Evolutionary conservation across 2,888 invertebrate genomes (phyloP), one percentile per base, ranked within the genome.

Genomic region (Trachelus iudaicus): DNA sequence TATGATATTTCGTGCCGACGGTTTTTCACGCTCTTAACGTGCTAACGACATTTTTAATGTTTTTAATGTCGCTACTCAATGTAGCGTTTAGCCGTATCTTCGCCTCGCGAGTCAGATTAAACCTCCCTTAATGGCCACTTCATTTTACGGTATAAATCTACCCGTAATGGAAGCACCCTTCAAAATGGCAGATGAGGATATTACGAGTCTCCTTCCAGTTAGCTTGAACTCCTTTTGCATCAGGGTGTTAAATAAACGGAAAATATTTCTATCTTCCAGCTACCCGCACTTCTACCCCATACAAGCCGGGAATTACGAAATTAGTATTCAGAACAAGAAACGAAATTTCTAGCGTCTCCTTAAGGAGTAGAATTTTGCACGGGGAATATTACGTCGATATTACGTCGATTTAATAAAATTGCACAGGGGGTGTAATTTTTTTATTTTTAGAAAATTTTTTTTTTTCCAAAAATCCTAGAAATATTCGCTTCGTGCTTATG

Each of bases 61-160:
- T 76, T 78, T 77, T 75, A 77, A 74, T 69, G 75, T 76, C 69
- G 40, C 78, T 76, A 78, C 78, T 78, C 78, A 78, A 78, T 78
- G 78, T 78, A 78, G 75, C 78, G 78, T 78, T 78, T 78, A 78
- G 75, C 75, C 73, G 75, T 78, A 75, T 73, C 73, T 73, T 23
- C 73, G 75, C 76, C 73, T 75, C 73, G 69, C 34, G 78, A 34
- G 68, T 75, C 15, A 73, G 78, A 78, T 78, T 78, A 78, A 78
- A 78, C 75, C 78, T 78, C 73, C 75, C 71, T 75, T 78, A 78
- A 78, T 76, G 76, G 78, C 78, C 78, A 78, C 75, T 78, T 78
- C 78, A 76, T 78, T 75, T 78, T 73, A 31, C 15, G 33, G 71
- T 76, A 78, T 76, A 76, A 76, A 77, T 75, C 75, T 77, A 40